Conservation (phyloP, 1,140 invertebrate genomes). For the Pseudomyrmex gracilis region DNA sequence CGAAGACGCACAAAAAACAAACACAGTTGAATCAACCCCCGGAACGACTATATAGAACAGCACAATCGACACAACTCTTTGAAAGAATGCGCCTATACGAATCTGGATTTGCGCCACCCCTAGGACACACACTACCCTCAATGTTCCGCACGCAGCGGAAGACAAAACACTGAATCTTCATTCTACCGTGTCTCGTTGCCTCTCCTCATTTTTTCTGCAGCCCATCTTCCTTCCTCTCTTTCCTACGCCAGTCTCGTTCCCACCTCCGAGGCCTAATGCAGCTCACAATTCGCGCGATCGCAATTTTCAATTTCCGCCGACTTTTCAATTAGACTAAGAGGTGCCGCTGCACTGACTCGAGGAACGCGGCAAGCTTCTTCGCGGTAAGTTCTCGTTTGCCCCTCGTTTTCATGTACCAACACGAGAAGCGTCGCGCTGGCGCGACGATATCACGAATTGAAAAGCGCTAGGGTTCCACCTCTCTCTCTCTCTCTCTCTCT, state of each 20-base stretch:
- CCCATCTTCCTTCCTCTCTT: slow-evolving; percentile 61
- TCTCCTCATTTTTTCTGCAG: slow-evolving; percentile 52
- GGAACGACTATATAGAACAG: slow-evolving; percentile 76
- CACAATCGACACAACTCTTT: slow-evolving; percentile 85
- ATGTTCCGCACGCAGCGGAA: slow-evolving; percentile 71
- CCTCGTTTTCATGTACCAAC: slow-evolving; percentile 72
- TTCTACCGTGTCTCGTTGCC: slow-evolving; percentile 81
- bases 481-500: slow-evolving; percentile 60
- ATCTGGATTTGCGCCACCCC: slow-evolving; percentile 76
- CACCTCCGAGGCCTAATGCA: slow-evolving; percentile 78
- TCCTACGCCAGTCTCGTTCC: slow-evolving; percentile 60
- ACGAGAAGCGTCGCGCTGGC: slow-evolving; percentile 64
- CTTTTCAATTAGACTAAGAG: slow-evolving; percentile 86
- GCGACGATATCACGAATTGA: slow-evolving; percentile 80
- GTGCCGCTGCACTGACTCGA: slow-evolving; percentile 77
- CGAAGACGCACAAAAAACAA: slow-evolving; percentile 34
- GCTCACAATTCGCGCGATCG: slow-evolving; percentile 85
- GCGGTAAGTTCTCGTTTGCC: slow-evolving; percentile 70
- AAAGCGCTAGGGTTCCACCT: slow-evolving; percentile 72
- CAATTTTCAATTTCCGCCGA: slow-evolving; percentile 86
- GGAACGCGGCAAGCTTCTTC: slow-evolving; percentile 67
- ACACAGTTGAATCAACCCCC: slow-evolving; percentile 77
- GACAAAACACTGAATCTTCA: slow-evolving; percentile 85
- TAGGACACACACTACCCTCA: slow-evolving; percentile 63
- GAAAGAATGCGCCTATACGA: slow-evolving; percentile 82